Conservation (phyloP, 2,797 vertebrate species). For the Vipera ursinii region DNA sequence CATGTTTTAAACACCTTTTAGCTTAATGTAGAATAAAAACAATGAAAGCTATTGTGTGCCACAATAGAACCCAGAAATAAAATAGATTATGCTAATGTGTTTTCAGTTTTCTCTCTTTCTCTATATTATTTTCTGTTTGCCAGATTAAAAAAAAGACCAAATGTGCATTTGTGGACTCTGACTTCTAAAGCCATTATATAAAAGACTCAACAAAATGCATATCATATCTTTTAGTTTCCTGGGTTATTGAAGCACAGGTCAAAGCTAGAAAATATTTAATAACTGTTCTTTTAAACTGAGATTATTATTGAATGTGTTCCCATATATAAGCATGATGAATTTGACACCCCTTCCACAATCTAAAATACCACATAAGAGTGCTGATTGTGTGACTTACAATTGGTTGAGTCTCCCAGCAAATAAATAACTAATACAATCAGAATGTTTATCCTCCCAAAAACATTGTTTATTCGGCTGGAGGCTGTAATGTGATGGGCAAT, state of each 20-base stretch:
- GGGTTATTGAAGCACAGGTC: background rate
- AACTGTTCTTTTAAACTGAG: background rate
- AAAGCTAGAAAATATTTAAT: background rate
- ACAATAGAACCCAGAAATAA: background rate
- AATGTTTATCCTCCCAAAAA: background rate
- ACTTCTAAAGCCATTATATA: background rate
- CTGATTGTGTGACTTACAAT: background rate
- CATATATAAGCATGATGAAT: background rate
- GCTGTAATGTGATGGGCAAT: background rate
- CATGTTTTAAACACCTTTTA: background rate
- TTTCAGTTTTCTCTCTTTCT: background rate
- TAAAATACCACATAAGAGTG: background rate
- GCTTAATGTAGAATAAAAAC: background rate
- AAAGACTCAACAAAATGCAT: background rate
- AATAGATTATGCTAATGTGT: background rate
- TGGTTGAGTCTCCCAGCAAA: background rate
- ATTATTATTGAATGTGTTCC: background rate
- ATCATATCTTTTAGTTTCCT: background rate
- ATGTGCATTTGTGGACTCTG: background rate
- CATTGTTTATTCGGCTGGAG: background rate
- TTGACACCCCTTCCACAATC: background rate
- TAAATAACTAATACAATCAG: background rate
- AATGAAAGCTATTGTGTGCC: background rate
- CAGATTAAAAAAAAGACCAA: background rate
- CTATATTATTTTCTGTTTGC: background rate